Percentiles rank a stretch among this genome's conserved stretches.
These are phyloP conservation scores for Barypeithes pellucidus DNA, from an alignment of 2,888 invertebrate genomes.

Conservation along the genomic window DNA sequence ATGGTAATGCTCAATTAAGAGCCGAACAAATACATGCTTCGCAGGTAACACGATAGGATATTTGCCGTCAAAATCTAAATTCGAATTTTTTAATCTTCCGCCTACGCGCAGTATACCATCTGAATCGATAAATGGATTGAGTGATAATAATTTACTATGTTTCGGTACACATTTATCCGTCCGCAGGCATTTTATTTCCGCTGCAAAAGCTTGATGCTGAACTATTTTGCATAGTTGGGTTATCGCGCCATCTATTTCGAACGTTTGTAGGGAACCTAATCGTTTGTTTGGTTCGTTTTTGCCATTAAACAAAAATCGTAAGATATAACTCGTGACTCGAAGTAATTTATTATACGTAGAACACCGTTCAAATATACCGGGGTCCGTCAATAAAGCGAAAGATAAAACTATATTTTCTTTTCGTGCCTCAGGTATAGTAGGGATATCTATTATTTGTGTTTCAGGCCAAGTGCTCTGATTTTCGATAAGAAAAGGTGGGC, in stretches of 20 bases:
- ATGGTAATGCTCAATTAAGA: slow-evolving; percentile 48
- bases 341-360: slow-evolving; percentile 20
- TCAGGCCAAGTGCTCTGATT: not conserved
- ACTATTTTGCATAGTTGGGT: not conserved
- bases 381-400: not conserved
- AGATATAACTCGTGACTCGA: slow-evolving; percentile 8
- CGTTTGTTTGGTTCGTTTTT: not conserved
- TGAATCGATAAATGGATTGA: slow-evolving; percentile 43
- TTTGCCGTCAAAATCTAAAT: slow-evolving; percentile 29
- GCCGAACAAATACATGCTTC: slow-evolving; percentile 28
- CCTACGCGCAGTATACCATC: slow-evolving; percentile 36
- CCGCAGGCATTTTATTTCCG: not conserved
- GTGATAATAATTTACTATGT: slow-evolving; percentile 20
- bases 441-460: not conserved
- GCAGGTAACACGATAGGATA: slow-evolving; percentile 36
- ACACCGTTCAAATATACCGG: slow-evolving; percentile 18
- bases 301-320: slow-evolving; percentile 23
- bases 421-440: not conserved
- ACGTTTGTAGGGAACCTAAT: not conserved
- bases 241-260: not conserved
- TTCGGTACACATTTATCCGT: not conserved
- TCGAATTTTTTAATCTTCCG: slow-evolving; percentile 35
- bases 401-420: not conserved
- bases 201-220: not conserved
- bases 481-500: slow-evolving; percentile 25